phyloP scores from a whole-genome alignment of 92 coral and sea anemone genomes.

The Bergia sp. region DNA sequence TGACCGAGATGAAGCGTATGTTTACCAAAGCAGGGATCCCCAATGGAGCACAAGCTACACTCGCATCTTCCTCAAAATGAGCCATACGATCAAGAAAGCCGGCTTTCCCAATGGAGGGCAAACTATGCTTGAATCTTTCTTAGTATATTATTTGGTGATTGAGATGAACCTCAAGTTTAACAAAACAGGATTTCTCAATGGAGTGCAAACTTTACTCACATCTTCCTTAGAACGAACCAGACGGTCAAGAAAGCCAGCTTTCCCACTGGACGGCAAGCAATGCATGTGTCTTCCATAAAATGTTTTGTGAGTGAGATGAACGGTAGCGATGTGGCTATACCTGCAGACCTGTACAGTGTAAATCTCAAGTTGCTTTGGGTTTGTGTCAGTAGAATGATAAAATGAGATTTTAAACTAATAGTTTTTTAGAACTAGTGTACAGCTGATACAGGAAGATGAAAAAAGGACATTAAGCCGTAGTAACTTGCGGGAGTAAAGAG shows the following conservation, averaged over 20 bases:
- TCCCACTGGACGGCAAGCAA: background rate
- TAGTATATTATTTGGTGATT: background rate
- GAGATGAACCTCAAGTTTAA: constrained; percentile 45
- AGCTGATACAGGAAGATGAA: too few species aligned
- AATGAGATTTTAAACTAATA: too few species aligned
- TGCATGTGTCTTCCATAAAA: background rate
- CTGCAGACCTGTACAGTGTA: background rate
- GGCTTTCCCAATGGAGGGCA: background rate
- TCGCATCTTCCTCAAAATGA: background rate
- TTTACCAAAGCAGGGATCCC: constrained; percentile 47
- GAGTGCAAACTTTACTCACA: background rate
- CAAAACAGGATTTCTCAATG: constrained; percentile 32
- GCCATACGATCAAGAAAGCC: background rate
- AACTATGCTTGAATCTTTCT: background rate
- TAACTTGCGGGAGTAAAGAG: too few species aligned
- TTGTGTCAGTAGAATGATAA: background rate
- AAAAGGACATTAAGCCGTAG: too few species aligned
- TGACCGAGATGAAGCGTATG: constrained; percentile 88
- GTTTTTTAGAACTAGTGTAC: too few species aligned
- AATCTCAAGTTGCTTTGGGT: background rate
- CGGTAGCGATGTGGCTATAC: background rate
- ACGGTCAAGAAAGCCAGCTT: too few species aligned
- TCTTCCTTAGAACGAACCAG: background rate
- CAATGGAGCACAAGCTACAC: constrained; percentile 6
- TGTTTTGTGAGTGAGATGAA: too few species aligned